These are phyloP conservation scores for Selenia dentaria DNA, from an alignment of 2,888 invertebrate genomes.

Conservation along the genomic window DNA sequence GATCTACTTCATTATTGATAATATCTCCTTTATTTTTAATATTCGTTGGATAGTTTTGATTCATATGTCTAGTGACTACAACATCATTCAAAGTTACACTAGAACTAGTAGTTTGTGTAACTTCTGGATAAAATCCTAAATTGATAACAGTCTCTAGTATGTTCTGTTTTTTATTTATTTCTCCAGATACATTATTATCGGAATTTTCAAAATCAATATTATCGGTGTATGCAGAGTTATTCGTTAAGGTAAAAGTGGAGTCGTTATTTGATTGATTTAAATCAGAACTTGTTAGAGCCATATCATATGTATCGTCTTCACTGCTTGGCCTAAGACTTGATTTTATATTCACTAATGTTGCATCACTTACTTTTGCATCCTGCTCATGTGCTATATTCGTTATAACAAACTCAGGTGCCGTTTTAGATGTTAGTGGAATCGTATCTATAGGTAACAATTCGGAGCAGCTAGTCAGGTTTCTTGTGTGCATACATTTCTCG, in stretches of 20 bases:
- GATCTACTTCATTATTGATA: conserved; percentile 23
- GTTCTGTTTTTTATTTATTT: conserved; percentile 5
- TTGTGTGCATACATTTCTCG: conserved; percentile 28
- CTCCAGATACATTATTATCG: neutral
- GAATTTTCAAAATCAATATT: neutral
- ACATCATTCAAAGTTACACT: conserved; percentile 33
- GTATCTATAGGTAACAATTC: conserved; percentile 33
- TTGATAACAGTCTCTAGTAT: conserved; percentile 48
- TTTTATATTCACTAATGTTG: conserved; percentile 33
- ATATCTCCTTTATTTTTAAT: conserved; percentile 36
- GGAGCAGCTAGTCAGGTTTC: conserved; percentile 34
- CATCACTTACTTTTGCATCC: conserved; percentile 33
- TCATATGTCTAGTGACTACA: conserved; percentile 33
- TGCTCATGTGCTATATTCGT: conserved; percentile 2
- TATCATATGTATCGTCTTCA: conserved; percentile 40
- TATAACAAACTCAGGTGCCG: conserved; percentile 9
- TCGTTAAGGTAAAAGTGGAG: conserved; percentile 39
- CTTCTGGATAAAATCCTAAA: conserved; percentile 46
- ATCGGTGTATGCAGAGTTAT: neutral
- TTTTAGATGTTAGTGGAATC: conserved; percentile 31
- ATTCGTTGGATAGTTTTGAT: conserved; percentile 22
- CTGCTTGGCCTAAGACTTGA: conserved; percentile 27
- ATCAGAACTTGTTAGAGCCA: conserved; percentile 47
- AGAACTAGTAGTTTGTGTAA: conserved; percentile 40
- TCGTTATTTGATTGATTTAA: conserved; percentile 37